Conservation (phyloP, 2,797 vertebrate genomes). For the Poecilia picta region DNA sequence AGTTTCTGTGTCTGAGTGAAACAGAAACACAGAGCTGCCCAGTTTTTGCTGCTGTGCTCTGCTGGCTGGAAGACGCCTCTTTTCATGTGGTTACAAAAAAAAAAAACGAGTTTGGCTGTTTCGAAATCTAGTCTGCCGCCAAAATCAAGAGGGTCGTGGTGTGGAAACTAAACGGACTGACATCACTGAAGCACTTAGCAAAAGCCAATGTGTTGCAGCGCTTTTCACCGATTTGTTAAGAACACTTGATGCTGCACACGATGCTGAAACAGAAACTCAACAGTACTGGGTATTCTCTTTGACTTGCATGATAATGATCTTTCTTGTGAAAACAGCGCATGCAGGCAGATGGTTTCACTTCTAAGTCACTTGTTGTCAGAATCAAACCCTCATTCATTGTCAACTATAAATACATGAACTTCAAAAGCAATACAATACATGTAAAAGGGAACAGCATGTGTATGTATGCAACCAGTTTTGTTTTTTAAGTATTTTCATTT, state of each 20-base stretch:
- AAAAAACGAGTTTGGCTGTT: not conserved
- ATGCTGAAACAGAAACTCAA: not conserved
- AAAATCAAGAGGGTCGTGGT: not conserved
- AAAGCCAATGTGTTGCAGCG: not conserved
- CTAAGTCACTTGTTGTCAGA: not conserved
- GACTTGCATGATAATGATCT: not conserved
- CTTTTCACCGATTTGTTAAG: not conserved
- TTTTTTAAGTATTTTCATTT: not conserved
- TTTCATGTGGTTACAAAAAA: not conserved
- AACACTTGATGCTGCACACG: not conserved
- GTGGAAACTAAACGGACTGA: not conserved
- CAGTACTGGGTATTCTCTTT: not conserved
- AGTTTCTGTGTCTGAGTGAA: too few species aligned
- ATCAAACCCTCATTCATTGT: not conserved
- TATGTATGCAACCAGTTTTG: not conserved
- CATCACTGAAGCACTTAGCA: not conserved
- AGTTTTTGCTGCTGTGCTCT: not conserved
- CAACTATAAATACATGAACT: not conserved
- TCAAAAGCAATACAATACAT: not conserved
- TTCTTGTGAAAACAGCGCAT: not conserved
- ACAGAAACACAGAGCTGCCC: too few species aligned
- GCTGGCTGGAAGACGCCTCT: not conserved
- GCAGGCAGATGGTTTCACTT: not conserved
- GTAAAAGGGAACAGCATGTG: not conserved
- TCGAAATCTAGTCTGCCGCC: not conserved